These are phyloP conservation scores for Apodemus agrarius DNA, from an alignment of 2,797 vertebrate genomes.

Conservation along the genomic window DNA sequence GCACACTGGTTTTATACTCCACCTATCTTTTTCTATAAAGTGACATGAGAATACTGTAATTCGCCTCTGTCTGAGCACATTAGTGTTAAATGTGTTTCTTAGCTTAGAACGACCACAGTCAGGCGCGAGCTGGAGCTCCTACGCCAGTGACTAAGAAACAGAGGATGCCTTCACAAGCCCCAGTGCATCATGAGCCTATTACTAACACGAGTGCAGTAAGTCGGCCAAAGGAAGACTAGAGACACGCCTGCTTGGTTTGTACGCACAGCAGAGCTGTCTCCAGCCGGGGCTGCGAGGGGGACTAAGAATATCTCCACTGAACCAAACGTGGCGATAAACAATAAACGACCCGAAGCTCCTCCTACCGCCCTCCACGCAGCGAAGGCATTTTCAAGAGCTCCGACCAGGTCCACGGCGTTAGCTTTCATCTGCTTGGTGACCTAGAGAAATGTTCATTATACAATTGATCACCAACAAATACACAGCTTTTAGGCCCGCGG, in stretches of 20 bases:
- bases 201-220: neutral
- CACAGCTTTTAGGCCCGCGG: neutral
- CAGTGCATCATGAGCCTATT: neutral
- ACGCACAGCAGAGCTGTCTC: neutral
- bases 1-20: neutral
- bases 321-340: neutral
- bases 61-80: neutral
- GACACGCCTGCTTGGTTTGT: neutral
- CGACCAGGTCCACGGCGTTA: slow-evolving; percentile 85
- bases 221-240: neutral
- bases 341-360: neutral
- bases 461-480: neutral
- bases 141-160: neutral
- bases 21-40: neutral
- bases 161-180: neutral
- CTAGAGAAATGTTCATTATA: slow-evolving; percentile 74
- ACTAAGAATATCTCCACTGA: neutral
- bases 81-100: neutral
- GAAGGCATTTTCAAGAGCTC: slow-evolving; percentile 88
- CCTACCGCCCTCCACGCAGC: slow-evolving; percentile 90
- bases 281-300: neutral
- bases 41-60: neutral
- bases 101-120: neutral
- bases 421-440: slow-evolving; percentile 80
- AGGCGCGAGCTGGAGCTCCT: neutral